A percentile compares a stretch with the other conserved stretches of the same genome.
phyloP scores from a whole-genome alignment of 2,797 vertebrate species.

The Synanceia verrucosa region DNA sequence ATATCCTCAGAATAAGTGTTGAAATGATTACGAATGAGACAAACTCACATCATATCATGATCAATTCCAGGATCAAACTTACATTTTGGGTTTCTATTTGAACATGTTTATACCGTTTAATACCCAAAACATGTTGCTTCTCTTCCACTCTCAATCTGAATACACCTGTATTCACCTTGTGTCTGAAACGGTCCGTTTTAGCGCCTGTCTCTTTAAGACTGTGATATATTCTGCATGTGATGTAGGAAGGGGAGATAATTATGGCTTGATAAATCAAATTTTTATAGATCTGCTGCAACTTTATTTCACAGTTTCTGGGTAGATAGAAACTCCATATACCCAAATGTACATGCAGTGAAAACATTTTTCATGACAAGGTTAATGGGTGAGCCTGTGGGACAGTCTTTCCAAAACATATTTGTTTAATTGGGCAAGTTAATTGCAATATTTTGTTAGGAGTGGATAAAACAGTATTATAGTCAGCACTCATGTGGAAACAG shows the following conservation, averaged over 20 bases:
- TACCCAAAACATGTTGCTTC: too few relatives aligned
- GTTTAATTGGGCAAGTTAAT: constrained; percentile 8
- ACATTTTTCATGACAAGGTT: too few relatives aligned
- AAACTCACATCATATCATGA: background rate
- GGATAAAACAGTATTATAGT: constrained; percentile 7
- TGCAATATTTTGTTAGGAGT: background rate
- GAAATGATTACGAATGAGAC: background rate
- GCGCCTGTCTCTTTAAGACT: too few relatives aligned
- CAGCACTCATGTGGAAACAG: constrained; percentile 24
- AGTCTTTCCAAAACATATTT: background rate
- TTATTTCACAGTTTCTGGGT: background rate
- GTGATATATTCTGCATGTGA: too few relatives aligned
- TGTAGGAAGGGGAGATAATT: too few relatives aligned
- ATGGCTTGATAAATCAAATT: too few relatives aligned
- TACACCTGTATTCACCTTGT: background rate
- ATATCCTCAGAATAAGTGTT: background rate
- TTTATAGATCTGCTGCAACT: too few relatives aligned
- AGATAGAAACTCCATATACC: background rate
- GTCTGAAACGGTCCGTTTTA: too few relatives aligned
- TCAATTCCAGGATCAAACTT: too few relatives aligned
- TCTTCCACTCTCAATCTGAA: too few relatives aligned
- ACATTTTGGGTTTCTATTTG: too few relatives aligned
- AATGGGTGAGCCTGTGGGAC: background rate
- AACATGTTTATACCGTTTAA: too few relatives aligned
- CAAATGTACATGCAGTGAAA: background rate